A percentile compares a stretch with the other conserved stretches of the same genome.
These are phyloP conservation scores for Diuraphis noxia DNA, from an alignment of 1,140 invertebrate genomes.

Conservation along the genomic window DNA sequence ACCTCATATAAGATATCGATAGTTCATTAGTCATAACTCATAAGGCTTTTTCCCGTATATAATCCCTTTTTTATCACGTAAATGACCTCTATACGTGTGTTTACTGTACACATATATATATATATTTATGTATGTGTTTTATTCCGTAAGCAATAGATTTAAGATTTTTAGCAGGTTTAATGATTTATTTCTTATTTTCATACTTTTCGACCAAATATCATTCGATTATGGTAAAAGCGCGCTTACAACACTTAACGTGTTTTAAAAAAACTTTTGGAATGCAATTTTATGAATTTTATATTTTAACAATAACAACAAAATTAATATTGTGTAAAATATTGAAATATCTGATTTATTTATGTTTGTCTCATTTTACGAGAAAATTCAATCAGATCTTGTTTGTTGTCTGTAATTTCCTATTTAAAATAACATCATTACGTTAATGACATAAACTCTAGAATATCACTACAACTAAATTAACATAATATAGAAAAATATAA, in stretches of 20 bases:
- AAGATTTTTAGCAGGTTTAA: not conserved
- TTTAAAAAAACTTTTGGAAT: not conserved
- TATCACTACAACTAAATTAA: not conserved
- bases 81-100: not conserved
- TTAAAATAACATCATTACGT: not conserved
- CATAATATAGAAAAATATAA: not conserved
- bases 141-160: not conserved
- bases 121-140: not conserved
- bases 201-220: not conserved
- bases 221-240: not conserved
- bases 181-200: not conserved
- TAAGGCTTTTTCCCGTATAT: not conserved
- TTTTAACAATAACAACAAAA: too few species aligned
- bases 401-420: not conserved
- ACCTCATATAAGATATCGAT: not conserved
- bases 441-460: not conserved
- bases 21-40: not conserved
- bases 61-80: not conserved
- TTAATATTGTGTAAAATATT: too few species aligned
- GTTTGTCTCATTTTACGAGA: not conserved
- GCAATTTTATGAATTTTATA: not conserved
- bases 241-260: not conserved
- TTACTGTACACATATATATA: not conserved
- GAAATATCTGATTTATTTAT: too few species aligned
- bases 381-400: not conserved